A percentile compares a stretch with the other conserved stretches of the same genome.
Conservation (phyloP, 2,113 vertebrate genomes). For the Zosterops japonicus region DNA sequence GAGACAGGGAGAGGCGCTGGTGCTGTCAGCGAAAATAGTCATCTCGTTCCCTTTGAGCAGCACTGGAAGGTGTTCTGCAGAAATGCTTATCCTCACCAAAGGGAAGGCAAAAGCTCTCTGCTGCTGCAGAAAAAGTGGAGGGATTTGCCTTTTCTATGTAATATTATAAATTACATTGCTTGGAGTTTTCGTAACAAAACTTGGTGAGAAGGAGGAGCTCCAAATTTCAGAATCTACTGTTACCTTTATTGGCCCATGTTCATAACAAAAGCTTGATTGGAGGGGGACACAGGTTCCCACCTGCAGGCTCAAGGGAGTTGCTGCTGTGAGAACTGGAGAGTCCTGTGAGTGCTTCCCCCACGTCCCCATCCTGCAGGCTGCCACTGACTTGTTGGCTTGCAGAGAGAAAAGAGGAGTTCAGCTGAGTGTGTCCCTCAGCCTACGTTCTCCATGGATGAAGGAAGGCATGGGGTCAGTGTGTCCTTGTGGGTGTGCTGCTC, state of each 20-base stretch:
- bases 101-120: neutral
- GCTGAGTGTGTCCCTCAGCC: neutral
- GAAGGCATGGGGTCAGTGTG: neutral
- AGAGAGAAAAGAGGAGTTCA: neutral
- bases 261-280: neutral
- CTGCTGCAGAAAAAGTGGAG: neutral
- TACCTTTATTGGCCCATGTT: accelerated
- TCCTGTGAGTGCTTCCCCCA: neutral
- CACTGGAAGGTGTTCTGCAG: neutral
- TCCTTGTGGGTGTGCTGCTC: neutral
- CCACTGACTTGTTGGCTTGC: too few relatives aligned
- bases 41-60: neutral
- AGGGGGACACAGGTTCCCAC: neutral
- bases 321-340: accelerated
- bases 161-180: neutral
- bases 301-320: neutral
- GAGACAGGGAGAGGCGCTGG: neutral
- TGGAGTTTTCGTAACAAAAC: neutral
- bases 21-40: neutral
- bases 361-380: accelerated
- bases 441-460: accelerated
- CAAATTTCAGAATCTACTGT: neutral
- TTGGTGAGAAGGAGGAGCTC: neutral
- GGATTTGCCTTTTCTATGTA: neutral
- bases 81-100: neutral